Evolutionary conservation across 2,797 vertebrate genomes (phyloP).

Genomic region (Epinephelus malabaricus): DNA sequence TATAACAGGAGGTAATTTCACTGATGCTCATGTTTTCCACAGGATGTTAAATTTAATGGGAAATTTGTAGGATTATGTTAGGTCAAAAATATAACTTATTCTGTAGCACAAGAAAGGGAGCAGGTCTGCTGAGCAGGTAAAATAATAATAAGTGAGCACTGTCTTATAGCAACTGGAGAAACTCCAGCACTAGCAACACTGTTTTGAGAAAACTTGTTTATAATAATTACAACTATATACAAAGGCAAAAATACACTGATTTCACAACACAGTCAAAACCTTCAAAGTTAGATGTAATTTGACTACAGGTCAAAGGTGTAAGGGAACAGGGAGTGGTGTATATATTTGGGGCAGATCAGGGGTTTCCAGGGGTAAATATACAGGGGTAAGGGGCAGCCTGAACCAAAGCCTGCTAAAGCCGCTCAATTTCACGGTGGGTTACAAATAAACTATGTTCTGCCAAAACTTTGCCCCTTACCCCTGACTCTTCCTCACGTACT

Average conservation of each 20-base stretch:
- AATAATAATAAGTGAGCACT: neutral
- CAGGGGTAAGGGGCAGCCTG: conserved; percentile 62
- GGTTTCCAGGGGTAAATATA: conserved; percentile 70
- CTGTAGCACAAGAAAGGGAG: neutral
- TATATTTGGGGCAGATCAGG: conserved; percentile 49
- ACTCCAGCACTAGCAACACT: neutral
- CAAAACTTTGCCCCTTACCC: conserved; percentile 68
- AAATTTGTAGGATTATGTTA: conserved; percentile 38
- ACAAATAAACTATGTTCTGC: conserved; percentile 81
- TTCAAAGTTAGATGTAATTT: conserved; percentile 2
- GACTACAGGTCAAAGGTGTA: neutral
- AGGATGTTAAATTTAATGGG: conserved; percentile 37
- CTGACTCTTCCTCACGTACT: conserved; percentile 60
- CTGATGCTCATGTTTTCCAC: conserved; percentile 55
- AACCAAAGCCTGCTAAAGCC: conserved; percentile 80
- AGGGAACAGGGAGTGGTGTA: conserved; percentile 24
- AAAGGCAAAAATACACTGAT: neutral
- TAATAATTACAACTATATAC: conserved; percentile 3
- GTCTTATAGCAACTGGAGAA: neutral
- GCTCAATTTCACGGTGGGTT: conserved; percentile 88
- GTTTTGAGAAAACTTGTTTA: conserved; percentile 24
- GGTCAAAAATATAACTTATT: conserved; percentile 15
- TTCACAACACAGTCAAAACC: neutral
- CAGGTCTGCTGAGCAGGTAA: conserved; percentile 25
- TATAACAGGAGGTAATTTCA: conserved; percentile 51